Evolutionary conservation across 2,797 vertebrate species (phyloP), one percentile per base, ranked within the genome.

Genomic region (Enteromius afrohamiltoni): DNA sequence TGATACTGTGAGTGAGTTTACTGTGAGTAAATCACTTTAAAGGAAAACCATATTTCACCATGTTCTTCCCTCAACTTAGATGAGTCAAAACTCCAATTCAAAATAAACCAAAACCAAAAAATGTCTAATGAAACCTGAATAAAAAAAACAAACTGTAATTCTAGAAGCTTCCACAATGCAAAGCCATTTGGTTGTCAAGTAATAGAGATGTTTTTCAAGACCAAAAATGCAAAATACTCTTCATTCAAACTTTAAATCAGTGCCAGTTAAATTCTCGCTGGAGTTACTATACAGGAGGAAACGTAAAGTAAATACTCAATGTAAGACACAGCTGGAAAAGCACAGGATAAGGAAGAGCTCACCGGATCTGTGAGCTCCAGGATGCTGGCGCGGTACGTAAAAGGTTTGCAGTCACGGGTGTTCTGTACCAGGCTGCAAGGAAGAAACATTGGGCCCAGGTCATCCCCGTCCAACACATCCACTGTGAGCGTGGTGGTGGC

Each of bases 361-460:
- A 99, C 98, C 65, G 96, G 97, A 65, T 96, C 94, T 0, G 94
- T 96, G 78, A 99, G 90, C 88, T 99, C 98, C 49, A 96, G 95
- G 23, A 99, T 89, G 76, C 92, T 95, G 0, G 97, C 96, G 85
- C 92, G 94, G 80, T 99, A 99, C 7, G 95, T 97, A 88, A 99
- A 92, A 17, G 98, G 98, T 53, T 95, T 96, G 69, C 98, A 99
- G 88, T 99, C 98, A 0, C 95, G 96, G 1, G 97, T 99, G 58
- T 96, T 97, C 87, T 93, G 96, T 83, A 99, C 97, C 4, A 97
- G 92, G 1, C 93, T 92, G 77, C 98, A 99, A 3, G 98, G 98
- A 42, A 99, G 95, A 87, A 99, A 99, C 95, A 97, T 95, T 0
- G 98, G 98, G 13, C 98, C 98, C 91, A 99, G 77, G 88, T 99